Evolutionary conservation across 2,888 invertebrate species (phyloP).

Genomic region (Lycaena phlaeas): DNA sequence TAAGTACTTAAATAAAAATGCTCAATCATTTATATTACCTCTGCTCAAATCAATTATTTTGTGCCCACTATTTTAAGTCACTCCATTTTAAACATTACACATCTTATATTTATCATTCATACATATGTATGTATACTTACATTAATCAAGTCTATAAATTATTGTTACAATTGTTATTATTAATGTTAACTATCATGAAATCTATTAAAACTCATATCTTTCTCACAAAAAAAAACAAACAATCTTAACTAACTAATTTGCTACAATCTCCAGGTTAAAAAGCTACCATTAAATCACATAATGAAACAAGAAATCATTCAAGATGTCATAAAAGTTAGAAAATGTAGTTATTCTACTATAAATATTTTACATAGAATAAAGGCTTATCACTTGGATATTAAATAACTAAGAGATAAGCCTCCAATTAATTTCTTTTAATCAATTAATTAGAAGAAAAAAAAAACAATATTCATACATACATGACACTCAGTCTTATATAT

Average conservation of each 20-base stretch:
- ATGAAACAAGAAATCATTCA: slow-evolving; percentile 16
- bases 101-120: slow-evolving; percentile 3
- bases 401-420: slow-evolving; percentile 37
- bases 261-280: slow-evolving; percentile 10
- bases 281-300: slow-evolving; percentile 23
- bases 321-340: slow-evolving; percentile 6
- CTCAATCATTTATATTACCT: too few relatives aligned
- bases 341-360: neutral
- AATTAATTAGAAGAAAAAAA: too few relatives aligned
- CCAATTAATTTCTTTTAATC: too few relatives aligned
- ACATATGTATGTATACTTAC: slow-evolving; percentile 20
- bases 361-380: slow-evolving; percentile 14
- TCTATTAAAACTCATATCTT: slow-evolving; percentile 1
- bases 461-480: slow-evolving; percentile 55
- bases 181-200: slow-evolving; percentile 13
- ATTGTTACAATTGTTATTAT: slow-evolving; percentile 28
- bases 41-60: slow-evolving; percentile 10
- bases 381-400: slow-evolving; percentile 32
- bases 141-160: slow-evolving; percentile 30
- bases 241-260: slow-evolving; percentile 4
- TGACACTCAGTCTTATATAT: slow-evolving; percentile 71
- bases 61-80: slow-evolving; percentile 17
- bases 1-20: too few relatives aligned
- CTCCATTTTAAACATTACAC: slow-evolving; percentile 8
- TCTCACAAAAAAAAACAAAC: slow-evolving; percentile 5